Conservation (phyloP, 2,888 invertebrate genomes). For the Pheosia gnoma region DNA sequence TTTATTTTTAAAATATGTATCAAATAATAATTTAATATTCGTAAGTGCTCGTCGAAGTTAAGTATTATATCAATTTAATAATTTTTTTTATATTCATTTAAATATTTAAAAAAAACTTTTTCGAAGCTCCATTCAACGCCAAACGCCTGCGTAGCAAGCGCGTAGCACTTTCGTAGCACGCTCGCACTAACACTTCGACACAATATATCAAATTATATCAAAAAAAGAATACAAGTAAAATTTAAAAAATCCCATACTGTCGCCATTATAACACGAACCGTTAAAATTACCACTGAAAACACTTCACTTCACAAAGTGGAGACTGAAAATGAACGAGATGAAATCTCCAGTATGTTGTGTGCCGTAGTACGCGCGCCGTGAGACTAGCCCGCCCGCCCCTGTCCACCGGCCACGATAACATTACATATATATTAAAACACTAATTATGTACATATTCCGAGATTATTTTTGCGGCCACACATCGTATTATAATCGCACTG, state of each 20-base stretch:
- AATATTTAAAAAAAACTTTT: background rate
- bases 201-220: constrained; percentile 20
- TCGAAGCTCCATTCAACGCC: background rate
- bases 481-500: constrained; percentile 41
- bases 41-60: no score
- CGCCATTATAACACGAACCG: constrained; percentile 76
- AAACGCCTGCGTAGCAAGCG: constrained; percentile 42
- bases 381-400: constrained; percentile 57
- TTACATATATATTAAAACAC: constrained; percentile 70
- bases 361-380: constrained; percentile 57
- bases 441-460: constrained; percentile 66
- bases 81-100: no score
- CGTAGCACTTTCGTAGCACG: constrained; percentile 63
- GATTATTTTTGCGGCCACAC: constrained; percentile 55
- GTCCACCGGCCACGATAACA: constrained; percentile 51
- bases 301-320: constrained; percentile 68
- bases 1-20: no score
- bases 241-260: constrained; percentile 59
- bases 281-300: constrained; percentile 57
- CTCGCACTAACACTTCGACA: constrained; percentile 39
- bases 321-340: constrained; percentile 39
- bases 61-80: no score
- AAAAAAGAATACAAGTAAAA: constrained; percentile 29
- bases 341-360: constrained; percentile 64
- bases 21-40: no score